Conservation (phyloP, 2,888 invertebrate species). For the Nomada flava region DNA sequence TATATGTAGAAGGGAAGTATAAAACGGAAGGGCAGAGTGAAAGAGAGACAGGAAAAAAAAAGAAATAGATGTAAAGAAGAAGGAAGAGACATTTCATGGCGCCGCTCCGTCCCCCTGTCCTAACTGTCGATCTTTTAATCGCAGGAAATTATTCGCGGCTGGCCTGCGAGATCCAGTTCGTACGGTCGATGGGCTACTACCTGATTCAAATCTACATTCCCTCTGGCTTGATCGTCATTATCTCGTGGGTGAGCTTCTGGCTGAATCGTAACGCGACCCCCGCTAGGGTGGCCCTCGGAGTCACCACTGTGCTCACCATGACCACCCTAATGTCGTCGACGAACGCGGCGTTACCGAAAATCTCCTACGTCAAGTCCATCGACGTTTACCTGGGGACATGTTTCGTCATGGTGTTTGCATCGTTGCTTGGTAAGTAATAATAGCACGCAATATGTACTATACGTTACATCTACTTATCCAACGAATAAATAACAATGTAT, state of each 20-base stretch:
- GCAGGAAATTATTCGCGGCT: constrained; percentile 98
- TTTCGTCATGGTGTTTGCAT: constrained; percentile 99
- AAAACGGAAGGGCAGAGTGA: constrained; percentile 46
- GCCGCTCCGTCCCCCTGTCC: constrained; percentile 73
- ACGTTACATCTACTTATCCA: no score
- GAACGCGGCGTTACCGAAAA: constrained; percentile 98
- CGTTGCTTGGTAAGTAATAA: constrained; percentile 92
- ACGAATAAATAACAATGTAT: no score
- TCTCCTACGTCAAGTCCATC: constrained; percentile 98
- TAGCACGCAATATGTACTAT: background rate
- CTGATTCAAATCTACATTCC: constrained; percentile 99
- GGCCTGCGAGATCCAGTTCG: constrained; percentile 98
- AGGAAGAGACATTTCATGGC: constrained; percentile 70
- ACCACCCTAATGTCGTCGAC: constrained; percentile 98
- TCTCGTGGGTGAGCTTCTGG: constrained; percentile 99
- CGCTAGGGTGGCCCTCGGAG: constrained; percentile 96
- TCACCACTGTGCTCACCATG: constrained; percentile 98
- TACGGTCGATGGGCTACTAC: constrained; percentile 99
- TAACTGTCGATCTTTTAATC: constrained; percentile 79
- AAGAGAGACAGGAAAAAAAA: constrained; percentile 43
- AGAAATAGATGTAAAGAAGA: constrained; percentile 43
- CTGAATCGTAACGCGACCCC: constrained; percentile 97
- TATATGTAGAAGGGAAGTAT: constrained; percentile 24
- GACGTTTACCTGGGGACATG: constrained; percentile 98
- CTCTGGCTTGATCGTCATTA: constrained; percentile 98